Evolutionary conservation across 2,888 invertebrate genomes (phyloP).

Genomic region (Stenotaenia linearis): DNA sequence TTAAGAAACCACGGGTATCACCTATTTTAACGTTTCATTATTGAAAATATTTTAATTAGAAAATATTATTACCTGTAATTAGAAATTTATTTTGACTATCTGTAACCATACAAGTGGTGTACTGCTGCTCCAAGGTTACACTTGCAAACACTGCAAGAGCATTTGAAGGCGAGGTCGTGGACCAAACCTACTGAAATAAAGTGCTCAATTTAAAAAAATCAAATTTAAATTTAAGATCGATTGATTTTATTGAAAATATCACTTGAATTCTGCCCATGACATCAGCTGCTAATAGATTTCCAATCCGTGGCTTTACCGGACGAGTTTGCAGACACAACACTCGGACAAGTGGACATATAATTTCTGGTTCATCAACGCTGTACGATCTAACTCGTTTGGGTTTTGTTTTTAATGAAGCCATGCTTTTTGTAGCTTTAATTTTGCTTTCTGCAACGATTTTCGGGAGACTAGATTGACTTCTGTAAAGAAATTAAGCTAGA

Average conservation of each 20-base stretch:
- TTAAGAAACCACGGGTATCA: background rate
- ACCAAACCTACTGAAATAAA: background rate
- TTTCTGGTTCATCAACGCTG: background rate
- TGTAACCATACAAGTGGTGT: background rate
- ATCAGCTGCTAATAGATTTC: slow-evolving; percentile 2
- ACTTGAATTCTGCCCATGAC: slow-evolving; percentile 7
- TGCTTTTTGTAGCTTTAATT: too few species aligned
- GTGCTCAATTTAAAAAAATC: too few species aligned
- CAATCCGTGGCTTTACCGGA: background rate
- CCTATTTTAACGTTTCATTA: too few species aligned
- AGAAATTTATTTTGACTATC: background rate
- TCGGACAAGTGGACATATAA: background rate
- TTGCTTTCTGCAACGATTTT: too few species aligned
- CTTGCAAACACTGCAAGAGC: background rate
- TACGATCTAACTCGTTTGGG: background rate
- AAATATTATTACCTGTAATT: background rate
- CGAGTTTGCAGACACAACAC: background rate
- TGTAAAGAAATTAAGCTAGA: too few species aligned
- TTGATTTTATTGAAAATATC: background rate
- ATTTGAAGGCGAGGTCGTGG: background rate
- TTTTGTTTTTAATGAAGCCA: too few species aligned
- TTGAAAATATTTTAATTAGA: too few species aligned
- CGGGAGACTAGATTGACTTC: too few species aligned
- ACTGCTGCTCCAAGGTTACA: background rate
- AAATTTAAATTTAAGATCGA: background rate